A percentile compares a stretch with the other conserved stretches of the same genome.
phyloP scores from a whole-genome alignment of 2,888 invertebrate species.

The Syrista parreyssii region DNA sequence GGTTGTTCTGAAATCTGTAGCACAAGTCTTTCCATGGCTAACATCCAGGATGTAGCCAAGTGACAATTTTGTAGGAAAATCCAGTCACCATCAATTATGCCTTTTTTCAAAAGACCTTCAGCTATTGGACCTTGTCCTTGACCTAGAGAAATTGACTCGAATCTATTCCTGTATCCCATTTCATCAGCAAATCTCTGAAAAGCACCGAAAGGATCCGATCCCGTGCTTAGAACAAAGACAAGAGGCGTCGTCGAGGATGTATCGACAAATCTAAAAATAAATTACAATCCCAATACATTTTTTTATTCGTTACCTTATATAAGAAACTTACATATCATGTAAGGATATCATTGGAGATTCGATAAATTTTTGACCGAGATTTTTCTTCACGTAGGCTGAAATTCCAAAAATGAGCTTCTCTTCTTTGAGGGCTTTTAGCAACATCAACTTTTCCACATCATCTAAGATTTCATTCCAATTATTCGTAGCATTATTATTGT shows the following conservation, averaged over 20 bases:
- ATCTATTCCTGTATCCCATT: slow-evolving; percentile 74
- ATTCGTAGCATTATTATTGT: slow-evolving; percentile 53
- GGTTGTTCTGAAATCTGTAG: slow-evolving; percentile 77
- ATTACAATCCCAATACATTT: not conserved
- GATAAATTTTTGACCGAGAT: slow-evolving; percentile 82
- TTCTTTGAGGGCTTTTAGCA: slow-evolving; percentile 81
- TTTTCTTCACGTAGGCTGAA: slow-evolving; percentile 81
- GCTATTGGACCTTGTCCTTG: slow-evolving; percentile 93
- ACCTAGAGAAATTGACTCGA: slow-evolving; percentile 86
- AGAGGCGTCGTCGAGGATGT: slow-evolving; percentile 80
- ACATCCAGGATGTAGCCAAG: slow-evolving; percentile 94
- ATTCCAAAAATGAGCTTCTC: slow-evolving; percentile 86
- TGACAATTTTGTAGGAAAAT: slow-evolving; percentile 93
- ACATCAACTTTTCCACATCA: slow-evolving; percentile 84
- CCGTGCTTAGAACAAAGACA: slow-evolving; percentile 88
- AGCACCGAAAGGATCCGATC: slow-evolving; percentile 88
- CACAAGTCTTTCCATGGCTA: slow-evolving; percentile 82
- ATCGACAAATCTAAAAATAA: slow-evolving; percentile 73
- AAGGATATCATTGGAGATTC: slow-evolving; percentile 84
- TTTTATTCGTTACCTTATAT: slow-evolving; percentile 3
- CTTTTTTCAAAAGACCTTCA: slow-evolving; percentile 80
- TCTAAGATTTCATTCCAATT: slow-evolving; percentile 76
- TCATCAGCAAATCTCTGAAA: slow-evolving; percentile 85
- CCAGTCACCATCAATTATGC: slow-evolving; percentile 84
- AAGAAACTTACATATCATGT: slow-evolving; percentile 70